Conservation (phyloP, 2,888 invertebrate species). For the Panopea generosa region DNA sequence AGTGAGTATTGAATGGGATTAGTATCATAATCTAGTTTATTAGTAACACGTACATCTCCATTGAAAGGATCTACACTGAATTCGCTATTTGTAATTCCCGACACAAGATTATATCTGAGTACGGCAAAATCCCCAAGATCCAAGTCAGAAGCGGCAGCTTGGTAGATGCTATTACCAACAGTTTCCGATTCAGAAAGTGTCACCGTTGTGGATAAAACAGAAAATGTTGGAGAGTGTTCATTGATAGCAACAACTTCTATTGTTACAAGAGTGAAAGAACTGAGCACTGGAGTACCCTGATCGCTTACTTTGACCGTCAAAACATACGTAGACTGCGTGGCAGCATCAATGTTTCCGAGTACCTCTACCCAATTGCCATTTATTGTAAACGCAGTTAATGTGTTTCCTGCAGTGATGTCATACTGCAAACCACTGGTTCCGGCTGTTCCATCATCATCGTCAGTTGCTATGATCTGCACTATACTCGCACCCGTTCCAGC, state of each 20-base stretch:
- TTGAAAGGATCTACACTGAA: conserved; percentile 64
- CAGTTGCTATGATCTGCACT: conserved; percentile 53
- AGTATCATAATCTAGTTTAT: conserved; percentile 76
- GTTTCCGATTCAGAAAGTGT: conserved; percentile 66
- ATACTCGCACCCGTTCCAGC: conserved; percentile 84
- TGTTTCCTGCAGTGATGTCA: conserved; percentile 68
- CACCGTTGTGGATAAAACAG: conserved; percentile 57
- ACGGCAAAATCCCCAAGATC: conserved; percentile 68
- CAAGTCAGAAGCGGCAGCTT: conserved; percentile 67
- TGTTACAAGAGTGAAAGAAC: conserved; percentile 65
- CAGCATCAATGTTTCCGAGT: conserved; percentile 71
- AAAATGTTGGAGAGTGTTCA: conserved; percentile 73
- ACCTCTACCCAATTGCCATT: conserved; percentile 60
- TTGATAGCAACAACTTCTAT: conserved; percentile 72
- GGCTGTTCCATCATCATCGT: conserved; percentile 66
- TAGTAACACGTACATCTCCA: conserved; percentile 71
- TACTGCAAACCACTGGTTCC: conserved; percentile 63
- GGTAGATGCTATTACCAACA: conserved; percentile 66
- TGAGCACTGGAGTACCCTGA: conserved; percentile 65
- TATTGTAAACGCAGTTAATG: conserved; percentile 62
- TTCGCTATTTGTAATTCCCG: conserved; percentile 44
- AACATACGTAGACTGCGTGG: conserved; percentile 63
- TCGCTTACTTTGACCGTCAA: conserved; percentile 73
- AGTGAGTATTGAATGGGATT: conserved; percentile 55
- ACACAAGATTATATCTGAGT: conserved; percentile 50